Conservation (phyloP, 1,140 invertebrate genomes). For the Camponotus vicinus region DNA sequence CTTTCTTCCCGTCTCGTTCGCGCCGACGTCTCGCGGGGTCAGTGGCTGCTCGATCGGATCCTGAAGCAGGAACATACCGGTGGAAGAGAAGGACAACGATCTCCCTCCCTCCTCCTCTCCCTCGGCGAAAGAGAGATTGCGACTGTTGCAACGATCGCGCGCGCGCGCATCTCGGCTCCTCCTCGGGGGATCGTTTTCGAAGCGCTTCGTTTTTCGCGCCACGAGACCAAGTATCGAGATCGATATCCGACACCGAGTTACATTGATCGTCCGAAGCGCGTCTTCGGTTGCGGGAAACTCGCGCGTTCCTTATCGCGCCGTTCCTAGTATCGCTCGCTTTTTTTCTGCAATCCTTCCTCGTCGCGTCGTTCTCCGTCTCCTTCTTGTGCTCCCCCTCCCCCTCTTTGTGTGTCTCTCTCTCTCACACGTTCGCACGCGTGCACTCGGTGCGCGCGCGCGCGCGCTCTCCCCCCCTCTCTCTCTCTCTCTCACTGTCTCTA, state of each 20-base stretch:
- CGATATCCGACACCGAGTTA: conserved; percentile 38
- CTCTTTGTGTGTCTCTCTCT: background rate
- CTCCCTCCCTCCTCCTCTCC: conserved; percentile 17
- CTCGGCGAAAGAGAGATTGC: conserved; percentile 52
- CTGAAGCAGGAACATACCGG: conserved; percentile 80
- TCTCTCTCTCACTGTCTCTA: background rate
- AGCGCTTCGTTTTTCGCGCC: conserved; percentile 48
- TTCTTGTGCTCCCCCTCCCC: background rate
- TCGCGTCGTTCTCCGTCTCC: background rate
- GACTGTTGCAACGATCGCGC: conserved; percentile 34
- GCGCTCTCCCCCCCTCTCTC: background rate
- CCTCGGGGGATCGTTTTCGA: conserved; percentile 11
- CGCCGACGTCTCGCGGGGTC: conserved; percentile 79
- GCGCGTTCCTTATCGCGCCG: conserved; percentile 61
- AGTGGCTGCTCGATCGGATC: conserved; percentile 83
- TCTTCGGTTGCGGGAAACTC: conserved; percentile 63
- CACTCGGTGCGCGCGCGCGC: background rate
- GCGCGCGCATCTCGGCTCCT: background rate
- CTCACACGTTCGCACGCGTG: background rate
- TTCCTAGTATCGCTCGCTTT: conserved; percentile 54
- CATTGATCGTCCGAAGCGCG: background rate
- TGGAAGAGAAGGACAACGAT: conserved; percentile 65
- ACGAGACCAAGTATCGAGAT: background rate
- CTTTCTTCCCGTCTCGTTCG: conserved; percentile 44
- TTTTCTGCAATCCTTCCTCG: conserved; percentile 3